Evolutionary conservation across 2,113 vertebrate genomes (phyloP).

Genomic region (Sander vitreus): DNA sequence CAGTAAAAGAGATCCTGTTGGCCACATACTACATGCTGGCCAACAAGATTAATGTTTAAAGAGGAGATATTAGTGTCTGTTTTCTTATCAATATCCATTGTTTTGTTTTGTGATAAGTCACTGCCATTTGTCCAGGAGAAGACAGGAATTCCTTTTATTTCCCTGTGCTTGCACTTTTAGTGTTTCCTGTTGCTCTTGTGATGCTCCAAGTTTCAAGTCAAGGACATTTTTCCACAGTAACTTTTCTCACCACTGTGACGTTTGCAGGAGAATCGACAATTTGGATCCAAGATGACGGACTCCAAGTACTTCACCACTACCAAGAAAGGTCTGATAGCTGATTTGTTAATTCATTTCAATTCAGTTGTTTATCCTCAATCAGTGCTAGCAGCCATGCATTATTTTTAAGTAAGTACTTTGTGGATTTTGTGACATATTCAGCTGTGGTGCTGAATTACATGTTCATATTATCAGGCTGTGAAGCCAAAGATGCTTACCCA

Average conservation of each 20-base stretch:
- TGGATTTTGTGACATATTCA: background rate
- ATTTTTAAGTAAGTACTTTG: background rate
- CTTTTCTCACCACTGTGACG: slow-evolving; percentile 17
- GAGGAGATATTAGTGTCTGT: slow-evolving; percentile 7
- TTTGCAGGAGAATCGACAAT: slow-evolving; percentile 84
- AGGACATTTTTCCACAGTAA: slow-evolving; percentile 19
- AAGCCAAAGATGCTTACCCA: background rate
- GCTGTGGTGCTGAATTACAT: background rate
- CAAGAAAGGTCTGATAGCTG: slow-evolving; percentile 92
- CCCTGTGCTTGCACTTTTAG: slow-evolving; percentile 73
- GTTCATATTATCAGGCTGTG: no score
- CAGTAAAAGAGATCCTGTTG: slow-evolving; percentile 7
- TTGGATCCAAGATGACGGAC: slow-evolving; percentile 95
- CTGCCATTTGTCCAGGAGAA: slow-evolving; percentile 46
- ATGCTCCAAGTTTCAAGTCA: slow-evolving; percentile 47
- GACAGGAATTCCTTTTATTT: slow-evolving; percentile 76
- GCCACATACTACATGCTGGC: slow-evolving; percentile 43
- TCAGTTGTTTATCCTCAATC: no score
- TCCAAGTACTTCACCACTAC: slow-evolving; percentile 99
- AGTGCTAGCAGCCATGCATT: background rate
- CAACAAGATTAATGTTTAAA: slow-evolving; percentile 10
- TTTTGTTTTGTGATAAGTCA: slow-evolving; percentile 44
- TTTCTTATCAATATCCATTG: slow-evolving; percentile 53
- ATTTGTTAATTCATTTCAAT: no score
- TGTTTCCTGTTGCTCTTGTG: slow-evolving; percentile 72